Evolutionary conservation across 2,113 vertebrate species (phyloP).

Genomic region (Saccopteryx leptura): DNA sequence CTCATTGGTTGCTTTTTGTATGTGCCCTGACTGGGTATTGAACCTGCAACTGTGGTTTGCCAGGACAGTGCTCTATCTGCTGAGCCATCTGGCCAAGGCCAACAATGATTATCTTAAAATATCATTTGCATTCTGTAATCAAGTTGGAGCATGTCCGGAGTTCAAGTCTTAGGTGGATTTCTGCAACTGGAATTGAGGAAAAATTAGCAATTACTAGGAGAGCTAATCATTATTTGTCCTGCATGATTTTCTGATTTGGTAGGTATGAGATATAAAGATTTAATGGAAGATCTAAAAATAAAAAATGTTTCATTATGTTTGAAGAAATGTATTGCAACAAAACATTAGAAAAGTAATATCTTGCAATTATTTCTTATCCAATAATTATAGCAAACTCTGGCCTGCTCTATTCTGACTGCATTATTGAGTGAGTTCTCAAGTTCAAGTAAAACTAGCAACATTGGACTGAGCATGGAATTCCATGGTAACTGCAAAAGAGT

Average conservation of each 20-base stretch:
- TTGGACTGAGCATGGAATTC: constrained; percentile 99
- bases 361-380: constrained; percentile 72
- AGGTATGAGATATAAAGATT: background rate
- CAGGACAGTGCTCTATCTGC: too few species aligned
- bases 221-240: background rate
- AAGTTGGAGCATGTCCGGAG: background rate
- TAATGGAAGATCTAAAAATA: background rate
- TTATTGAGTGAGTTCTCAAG: constrained; percentile 99
- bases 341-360: constrained; percentile 68
- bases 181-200: background rate
- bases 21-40: too few species aligned
- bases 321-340: constrained; percentile 61
- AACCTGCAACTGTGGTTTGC: too few species aligned
- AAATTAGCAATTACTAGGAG: background rate
- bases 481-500: constrained; percentile 98
- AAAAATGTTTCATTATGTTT: constrained; percentile 58
- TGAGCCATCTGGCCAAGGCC: too few species aligned
- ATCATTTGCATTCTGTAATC: background rate
- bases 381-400: constrained; percentile 96
- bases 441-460: constrained; percentile 99
- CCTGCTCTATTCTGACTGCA: constrained; percentile 98
- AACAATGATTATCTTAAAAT: constrained; percentile 26
- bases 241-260: constrained; percentile 13
- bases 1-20: too few species aligned
- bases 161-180: background rate